phyloP scores from a whole-genome alignment of 2,113 vertebrate species.

The Cavia aperea region DNA sequence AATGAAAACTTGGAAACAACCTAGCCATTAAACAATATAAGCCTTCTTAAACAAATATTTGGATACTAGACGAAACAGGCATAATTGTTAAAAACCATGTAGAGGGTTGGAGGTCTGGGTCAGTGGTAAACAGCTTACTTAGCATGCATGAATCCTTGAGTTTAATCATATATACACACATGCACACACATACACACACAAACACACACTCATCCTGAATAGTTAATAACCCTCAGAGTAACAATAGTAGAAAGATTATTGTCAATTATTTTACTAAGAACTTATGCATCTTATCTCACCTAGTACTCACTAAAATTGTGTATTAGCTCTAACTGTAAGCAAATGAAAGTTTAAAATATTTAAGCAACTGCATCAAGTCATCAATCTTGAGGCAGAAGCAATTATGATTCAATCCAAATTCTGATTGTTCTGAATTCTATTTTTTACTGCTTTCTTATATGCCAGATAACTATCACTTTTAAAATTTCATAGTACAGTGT shows the following conservation, averaged over 20 bases:
- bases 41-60: neutral
- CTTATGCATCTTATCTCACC: neutral
- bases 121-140: neutral
- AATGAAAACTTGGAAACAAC: conserved; percentile 9
- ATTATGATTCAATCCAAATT: neutral
- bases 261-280: neutral
- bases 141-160: neutral
- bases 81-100: neutral
- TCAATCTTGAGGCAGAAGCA: neutral
- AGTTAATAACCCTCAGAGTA: neutral
- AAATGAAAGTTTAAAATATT: neutral
- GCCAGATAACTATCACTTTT: neutral
- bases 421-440: neutral
- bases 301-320: neutral
- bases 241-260: neutral
- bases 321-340: conserved; percentile 2
- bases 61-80: neutral
- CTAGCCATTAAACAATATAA: neutral
- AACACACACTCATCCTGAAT: neutral
- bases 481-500: neutral
- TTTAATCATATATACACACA: neutral
- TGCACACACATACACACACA: neutral
- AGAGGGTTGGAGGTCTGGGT: neutral
- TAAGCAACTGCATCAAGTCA: neutral
- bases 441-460: neutral